These are phyloP conservation scores for Athalia cordata DNA, from an alignment of 2,888 invertebrate genomes.

Conservation along the genomic window DNA sequence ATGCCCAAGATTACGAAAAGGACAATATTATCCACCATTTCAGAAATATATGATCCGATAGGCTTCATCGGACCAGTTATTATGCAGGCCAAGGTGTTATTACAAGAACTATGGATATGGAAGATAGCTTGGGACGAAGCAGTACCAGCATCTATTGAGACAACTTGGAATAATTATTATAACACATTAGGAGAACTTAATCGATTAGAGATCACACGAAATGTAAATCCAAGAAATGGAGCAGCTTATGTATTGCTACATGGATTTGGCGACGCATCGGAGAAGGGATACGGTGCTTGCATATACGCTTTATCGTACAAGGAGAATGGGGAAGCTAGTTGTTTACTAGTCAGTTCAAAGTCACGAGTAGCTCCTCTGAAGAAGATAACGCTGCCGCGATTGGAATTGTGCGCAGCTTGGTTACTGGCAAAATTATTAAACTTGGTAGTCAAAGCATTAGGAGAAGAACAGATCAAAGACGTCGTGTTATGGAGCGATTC, in stretches of 20 bases:
- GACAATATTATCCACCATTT: conserved; percentile 35
- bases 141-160: not conserved
- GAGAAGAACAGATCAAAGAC: conserved; percentile 28
- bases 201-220: not conserved
- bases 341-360: conserved; percentile 56
- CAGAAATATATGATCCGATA: conserved; percentile 49
- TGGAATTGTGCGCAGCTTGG: conserved; percentile 57
- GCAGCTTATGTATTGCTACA: conserved; percentile 38
- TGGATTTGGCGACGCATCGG: conserved; percentile 55
- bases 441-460: conserved; percentile 36
- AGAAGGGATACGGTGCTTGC: conserved; percentile 53
- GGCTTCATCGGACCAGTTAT: conserved; percentile 49
- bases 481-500: conserved; percentile 56
- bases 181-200: conserved; percentile 5
- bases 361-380: conserved; percentile 58
- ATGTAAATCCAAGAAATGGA: conserved; percentile 19
- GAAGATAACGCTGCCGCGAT: conserved; percentile 52
- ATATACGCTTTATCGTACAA: conserved; percentile 49
- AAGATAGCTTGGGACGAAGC: conserved; percentile 8
- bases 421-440: conserved; percentile 49
- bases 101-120: conserved; percentile 7
- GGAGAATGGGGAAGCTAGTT: not conserved
- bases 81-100: conserved; percentile 40
- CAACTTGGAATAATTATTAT: not conserved
- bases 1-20: conserved; percentile 39